A percentile compares a stretch with the other conserved stretches of the same genome.
These are phyloP conservation scores for Balearica regulorum DNA, from an alignment of 2,797 vertebrate genomes.

Conservation along the genomic window DNA sequence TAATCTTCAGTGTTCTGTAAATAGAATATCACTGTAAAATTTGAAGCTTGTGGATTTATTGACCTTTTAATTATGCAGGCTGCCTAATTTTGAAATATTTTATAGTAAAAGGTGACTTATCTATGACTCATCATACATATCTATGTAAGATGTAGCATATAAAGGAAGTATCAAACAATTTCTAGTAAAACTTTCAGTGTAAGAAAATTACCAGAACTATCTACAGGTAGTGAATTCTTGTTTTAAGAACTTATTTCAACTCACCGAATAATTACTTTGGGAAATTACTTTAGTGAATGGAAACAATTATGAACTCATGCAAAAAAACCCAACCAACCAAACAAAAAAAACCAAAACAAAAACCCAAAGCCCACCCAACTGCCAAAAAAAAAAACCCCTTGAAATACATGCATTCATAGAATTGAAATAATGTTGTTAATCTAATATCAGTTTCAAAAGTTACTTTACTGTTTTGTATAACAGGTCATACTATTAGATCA, in stretches of 20 bases:
- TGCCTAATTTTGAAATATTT: background rate
- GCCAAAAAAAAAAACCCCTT: background rate
- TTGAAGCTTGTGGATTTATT: background rate
- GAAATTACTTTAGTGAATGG: background rate
- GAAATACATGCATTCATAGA: background rate
- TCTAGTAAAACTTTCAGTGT: background rate
- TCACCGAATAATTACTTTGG: background rate
- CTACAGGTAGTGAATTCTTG: background rate
- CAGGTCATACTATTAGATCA: background rate
- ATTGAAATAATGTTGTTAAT: background rate
- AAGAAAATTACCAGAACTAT: background rate
- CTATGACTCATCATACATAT: too few species aligned
- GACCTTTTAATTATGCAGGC: background rate
- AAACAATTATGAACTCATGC: background rate
- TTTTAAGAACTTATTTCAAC: background rate
- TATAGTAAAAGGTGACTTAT: background rate
- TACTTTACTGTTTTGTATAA: background rate
- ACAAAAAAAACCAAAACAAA: background rate
- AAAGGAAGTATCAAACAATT: background rate
- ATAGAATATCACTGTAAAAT: background rate
- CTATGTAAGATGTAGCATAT: background rate
- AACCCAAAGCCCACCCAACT: background rate
- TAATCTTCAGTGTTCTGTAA: background rate
- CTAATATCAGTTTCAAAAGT: background rate
- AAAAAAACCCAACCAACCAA: background rate